Percentiles rank a stretch among this genome's conserved stretches.
phyloP scores from a whole-genome alignment of 2,113 vertebrate genomes.

The Peucedramus taeniatus region DNA sequence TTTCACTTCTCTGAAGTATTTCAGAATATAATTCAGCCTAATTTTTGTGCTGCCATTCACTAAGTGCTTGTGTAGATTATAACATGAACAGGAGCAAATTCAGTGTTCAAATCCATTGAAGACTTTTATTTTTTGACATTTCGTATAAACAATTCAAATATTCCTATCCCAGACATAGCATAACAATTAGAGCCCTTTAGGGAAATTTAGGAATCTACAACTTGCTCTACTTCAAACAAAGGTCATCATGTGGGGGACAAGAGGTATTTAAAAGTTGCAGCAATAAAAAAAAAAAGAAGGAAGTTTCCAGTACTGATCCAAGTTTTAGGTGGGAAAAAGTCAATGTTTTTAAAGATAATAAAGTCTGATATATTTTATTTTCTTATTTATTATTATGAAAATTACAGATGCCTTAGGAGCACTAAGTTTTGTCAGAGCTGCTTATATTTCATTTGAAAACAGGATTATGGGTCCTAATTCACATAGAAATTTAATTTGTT shows the following conservation, averaged over 20 bases:
- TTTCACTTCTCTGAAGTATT: background rate
- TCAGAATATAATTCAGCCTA: constrained; percentile 16
- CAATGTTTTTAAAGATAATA: background rate
- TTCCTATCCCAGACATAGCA: background rate
- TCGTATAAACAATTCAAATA: constrained; percentile 27
- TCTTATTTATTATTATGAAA: background rate
- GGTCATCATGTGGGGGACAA: background rate
- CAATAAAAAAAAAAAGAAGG: background rate
- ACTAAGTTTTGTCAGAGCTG: background rate
- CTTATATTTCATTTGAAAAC: background rate
- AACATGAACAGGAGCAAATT: constrained; percentile 41
- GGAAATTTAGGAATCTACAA: constrained; percentile 1
- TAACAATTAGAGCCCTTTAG: constrained; percentile 21
- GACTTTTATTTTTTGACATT: background rate
- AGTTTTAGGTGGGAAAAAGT: background rate
- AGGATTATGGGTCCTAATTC: background rate
- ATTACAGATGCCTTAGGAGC: background rate
- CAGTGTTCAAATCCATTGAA: background rate
- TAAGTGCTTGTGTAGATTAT: background rate
- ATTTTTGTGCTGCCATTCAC: constrained; percentile 35
- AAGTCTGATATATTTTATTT: background rate
- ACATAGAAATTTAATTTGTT: background rate
- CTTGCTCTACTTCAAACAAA: background rate
- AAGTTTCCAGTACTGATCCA: background rate
- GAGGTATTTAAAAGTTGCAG: background rate